These are phyloP conservation scores for Akabosia matsudoensis DNA, from an alignment of 1,140 invertebrate genomes.

Conservation along the genomic window DNA sequence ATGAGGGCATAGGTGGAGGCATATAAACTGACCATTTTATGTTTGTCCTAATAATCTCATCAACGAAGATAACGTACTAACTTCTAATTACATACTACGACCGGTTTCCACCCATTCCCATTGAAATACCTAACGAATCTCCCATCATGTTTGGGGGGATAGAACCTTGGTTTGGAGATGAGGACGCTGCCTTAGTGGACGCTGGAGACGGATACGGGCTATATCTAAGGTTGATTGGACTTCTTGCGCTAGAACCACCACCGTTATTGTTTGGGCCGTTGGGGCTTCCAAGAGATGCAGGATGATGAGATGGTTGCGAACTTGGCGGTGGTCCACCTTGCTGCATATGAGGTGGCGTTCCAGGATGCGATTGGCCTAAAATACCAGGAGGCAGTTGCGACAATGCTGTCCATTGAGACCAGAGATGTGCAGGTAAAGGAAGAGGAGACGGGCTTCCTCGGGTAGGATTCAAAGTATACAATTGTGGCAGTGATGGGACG, in stretches of 20 bases:
- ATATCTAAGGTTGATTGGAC: conserved; percentile 41
- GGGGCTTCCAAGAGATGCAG: conserved; percentile 18
- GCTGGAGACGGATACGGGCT: conserved; percentile 46
- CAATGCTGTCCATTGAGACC: conserved; percentile 51
- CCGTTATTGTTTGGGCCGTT: conserved; percentile 24
- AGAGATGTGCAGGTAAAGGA: conserved; percentile 51
- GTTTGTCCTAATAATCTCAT: too few relatives aligned
- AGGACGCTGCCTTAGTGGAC: conserved; percentile 36
- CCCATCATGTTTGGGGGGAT: conserved; percentile 32
- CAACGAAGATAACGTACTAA: background rate
- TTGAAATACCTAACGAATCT: background rate
- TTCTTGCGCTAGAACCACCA: background rate
- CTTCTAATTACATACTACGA: background rate
- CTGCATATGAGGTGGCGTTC: conserved; percentile 39
- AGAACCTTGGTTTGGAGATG: conserved; percentile 42
- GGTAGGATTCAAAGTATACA: conserved; percentile 48
- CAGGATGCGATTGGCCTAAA: conserved; percentile 34
- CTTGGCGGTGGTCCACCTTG: conserved; percentile 3
- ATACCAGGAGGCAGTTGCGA: conserved; percentile 48
- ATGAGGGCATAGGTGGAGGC: too few relatives aligned
- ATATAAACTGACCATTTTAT: too few relatives aligned
- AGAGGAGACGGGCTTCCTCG: conserved; percentile 49
- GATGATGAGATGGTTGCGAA: conserved; percentile 34
- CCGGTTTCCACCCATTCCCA: conserved; percentile 13
- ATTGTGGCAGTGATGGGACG: conserved; percentile 43